Base-by-base conservation (phyloP, 2,113 vertebrate genomes). In the Sapayoa aenigma region DNA sequence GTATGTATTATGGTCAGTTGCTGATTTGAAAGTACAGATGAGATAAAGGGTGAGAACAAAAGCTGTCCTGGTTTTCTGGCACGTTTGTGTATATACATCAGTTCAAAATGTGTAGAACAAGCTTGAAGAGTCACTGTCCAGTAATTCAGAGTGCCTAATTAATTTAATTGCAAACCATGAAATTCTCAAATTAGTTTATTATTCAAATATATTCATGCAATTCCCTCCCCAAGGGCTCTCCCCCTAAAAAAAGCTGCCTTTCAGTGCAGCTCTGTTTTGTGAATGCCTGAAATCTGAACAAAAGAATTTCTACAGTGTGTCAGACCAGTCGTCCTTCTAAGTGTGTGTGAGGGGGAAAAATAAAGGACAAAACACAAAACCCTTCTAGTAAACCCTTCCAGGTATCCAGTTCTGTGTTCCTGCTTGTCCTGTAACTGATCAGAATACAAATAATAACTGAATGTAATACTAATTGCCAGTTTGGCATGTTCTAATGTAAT, bases 191-290 rank as follows among this genome's bases (percentile, higher is more conserved):
- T 96, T 90, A 90, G 59, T 94, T 88, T 93, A 93, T 94, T 96
- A 95, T 95, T 96, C 90, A 94, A 95, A 95, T 97, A 59, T 96
- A 96, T 96, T 97, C 94, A 91, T 49, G 67, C 17, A 44, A 33
- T 92, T 92, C 39, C 49, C 37, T 95, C 39, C 79, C 89, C 20
- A 30, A 84, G 84, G 73, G 66, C 41, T 76, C 47, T 79, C 9
- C 33, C 62, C 62, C 27, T 63, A 81, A 79, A 74, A 74, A 5
- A 14, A 7, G 19, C 33, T 66, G 53, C 58, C 46, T 84, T 94
- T 68, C 87, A 65, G 47, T 41, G 18, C 68, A 52, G 76, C 52
- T 90, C 67, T 71, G 42, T 52, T 90, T 68, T 74, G 68, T 74
- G 93, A 81, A 33, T 42, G 65, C 92, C 92, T 93, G 86, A 93